phyloP scores from a whole-genome alignment of 2,113 vertebrate genomes.

The Callaeas wilsoni region DNA sequence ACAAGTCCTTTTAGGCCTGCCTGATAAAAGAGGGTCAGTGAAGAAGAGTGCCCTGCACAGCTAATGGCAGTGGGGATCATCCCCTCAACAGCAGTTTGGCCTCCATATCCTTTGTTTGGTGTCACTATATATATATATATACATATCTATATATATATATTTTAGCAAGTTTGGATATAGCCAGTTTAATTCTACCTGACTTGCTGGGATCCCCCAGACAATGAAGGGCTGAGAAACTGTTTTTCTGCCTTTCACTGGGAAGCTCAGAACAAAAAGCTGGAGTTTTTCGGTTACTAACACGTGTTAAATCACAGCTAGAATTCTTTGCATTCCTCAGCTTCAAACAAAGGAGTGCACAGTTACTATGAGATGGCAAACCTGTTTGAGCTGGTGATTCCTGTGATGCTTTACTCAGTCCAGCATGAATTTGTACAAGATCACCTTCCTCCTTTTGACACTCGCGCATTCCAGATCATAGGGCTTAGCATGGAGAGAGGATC shows the following conservation, averaged over 20 bases:
- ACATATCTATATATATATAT: neutral
- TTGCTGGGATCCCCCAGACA: neutral
- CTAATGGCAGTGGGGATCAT: neutral
- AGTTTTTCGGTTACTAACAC: neutral
- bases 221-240: neutral
- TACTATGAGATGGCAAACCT: neutral
- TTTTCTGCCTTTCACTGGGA: neutral
- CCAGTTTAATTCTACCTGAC: neutral
- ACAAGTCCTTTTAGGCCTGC: neutral
- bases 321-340: neutral
- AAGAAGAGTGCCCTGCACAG: neutral
- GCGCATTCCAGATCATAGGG: neutral
- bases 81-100: neutral
- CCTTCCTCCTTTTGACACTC: neutral
- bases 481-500: constrained; percentile 43
- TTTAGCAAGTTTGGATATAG: neutral
- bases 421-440: neutral
- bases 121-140: neutral
- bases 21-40: neutral
- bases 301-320: neutral
- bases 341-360: neutral
- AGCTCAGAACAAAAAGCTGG: neutral
- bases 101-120: neutral
- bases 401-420: neutral
- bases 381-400: constrained; percentile 27